A percentile compares a stretch with the other conserved stretches of the same genome.
Conservation (phyloP, 2,888 invertebrate genomes). For the Laspeyria flexula region DNA sequence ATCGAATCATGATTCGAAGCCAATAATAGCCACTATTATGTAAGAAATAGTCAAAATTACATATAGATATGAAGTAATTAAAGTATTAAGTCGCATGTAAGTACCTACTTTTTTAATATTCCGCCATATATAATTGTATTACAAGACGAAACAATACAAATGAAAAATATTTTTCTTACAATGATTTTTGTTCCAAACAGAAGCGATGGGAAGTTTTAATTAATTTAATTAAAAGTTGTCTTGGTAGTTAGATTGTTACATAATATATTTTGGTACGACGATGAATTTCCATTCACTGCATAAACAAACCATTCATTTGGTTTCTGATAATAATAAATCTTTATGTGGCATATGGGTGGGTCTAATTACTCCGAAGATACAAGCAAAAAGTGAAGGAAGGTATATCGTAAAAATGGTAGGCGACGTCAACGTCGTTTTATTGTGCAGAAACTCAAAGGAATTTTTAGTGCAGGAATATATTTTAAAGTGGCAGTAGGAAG, state of each 20-base stretch:
- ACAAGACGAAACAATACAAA: constrained; percentile 4
- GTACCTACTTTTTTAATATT: not conserved
- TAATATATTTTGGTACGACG: constrained; percentile 10
- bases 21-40: no score
- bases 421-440: not conserved
- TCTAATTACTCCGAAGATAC: constrained; percentile 38
- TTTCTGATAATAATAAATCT: constrained; percentile 39
- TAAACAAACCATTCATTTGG: constrained; percentile 40
- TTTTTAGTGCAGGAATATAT: not conserved
- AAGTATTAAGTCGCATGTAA: no score
- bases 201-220: constrained; percentile 44
- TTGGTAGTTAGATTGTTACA: constrained; percentile 26
- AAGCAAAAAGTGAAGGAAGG: constrained; percentile 23
- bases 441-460: not conserved
- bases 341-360: constrained; percentile 40
- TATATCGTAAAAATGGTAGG: constrained; percentile 18
- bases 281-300: constrained; percentile 27
- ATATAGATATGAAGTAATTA: no score
- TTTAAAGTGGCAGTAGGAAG: not conserved
- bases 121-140: constrained; percentile 23
- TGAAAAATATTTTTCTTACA: constrained; percentile 22
- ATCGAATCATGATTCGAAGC: no score
- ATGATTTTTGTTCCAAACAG: constrained; percentile 26
- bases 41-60: no score
- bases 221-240: constrained; percentile 50